Base-by-base conservation (phyloP, 2,797 vertebrate species). In the Bufotes viridis region DNA sequence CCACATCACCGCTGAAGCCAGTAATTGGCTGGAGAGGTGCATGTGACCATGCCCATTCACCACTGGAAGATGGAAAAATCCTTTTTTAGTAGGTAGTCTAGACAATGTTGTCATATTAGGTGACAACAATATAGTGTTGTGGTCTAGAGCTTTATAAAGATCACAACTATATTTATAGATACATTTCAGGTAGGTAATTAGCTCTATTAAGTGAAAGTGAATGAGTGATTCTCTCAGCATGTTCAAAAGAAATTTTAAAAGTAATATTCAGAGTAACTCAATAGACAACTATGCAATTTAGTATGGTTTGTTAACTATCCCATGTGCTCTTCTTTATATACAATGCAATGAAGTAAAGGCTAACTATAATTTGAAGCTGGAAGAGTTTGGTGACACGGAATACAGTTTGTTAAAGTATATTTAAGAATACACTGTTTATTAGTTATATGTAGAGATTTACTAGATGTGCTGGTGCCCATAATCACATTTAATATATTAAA, bases 141-240 rank as follows among this genome's bases (percentile, higher is more conserved):
- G 57, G 84, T 55, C 75, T 61, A 79, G 69, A 86, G 57, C 60
- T 78, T 51, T 67, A 69, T 79, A 86, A 78, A 86, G 69, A 51
- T 78, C 60, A 78, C 20, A 55, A 86, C 79, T 49, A 78, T 78
- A 86, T 78, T 78, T 86, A 42, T 86, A 78, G 20, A 79, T 86
- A 79, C 79, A 79, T 18, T 86, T 61, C 76, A 86, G 58, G 63
- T 69, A 55, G 20, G 76, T 80, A 86, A 79, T 86, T 79, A 79
- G 49, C 34, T 79, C 49, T 69, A 86, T 80, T 78, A 79, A 42
- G 70, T 69, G 42, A 79, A 29, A 75, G 69, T 86, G 76, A 79
- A 69, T 86, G 75, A 86, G 78, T 79, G 60, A 63, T 79, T 86
- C 61, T 65, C 84, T 67, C 63, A 4, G 58, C 74, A 49, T 57